Evolutionary conservation across 1,140 invertebrate genomes (phyloP).

Genomic region (Lepidurus packardi): DNA sequence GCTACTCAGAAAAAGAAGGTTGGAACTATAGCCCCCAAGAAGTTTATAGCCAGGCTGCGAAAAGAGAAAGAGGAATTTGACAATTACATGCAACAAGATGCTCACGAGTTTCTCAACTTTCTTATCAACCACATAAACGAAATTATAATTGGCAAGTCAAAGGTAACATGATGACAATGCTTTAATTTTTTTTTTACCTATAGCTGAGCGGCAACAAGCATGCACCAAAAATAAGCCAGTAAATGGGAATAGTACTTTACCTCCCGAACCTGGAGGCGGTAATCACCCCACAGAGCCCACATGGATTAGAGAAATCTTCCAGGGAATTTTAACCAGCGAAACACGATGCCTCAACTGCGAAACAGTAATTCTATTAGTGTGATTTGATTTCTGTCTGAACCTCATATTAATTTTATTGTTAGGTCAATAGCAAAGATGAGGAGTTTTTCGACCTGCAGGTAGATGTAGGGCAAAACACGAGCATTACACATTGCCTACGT

Average conservation of each 20-base stretch:
- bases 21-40: conserved; percentile 97
- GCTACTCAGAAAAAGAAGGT: conserved; percentile 99
- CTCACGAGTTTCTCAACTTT: conserved; percentile 99
- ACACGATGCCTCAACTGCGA: conserved; percentile 99
- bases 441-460: conserved; percentile 99
- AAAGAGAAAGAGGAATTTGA: conserved; percentile 99
- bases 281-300: conserved; percentile 63
- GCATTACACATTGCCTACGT: conserved; percentile 94
- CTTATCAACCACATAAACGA: conserved; percentile 94
- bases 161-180: conserved; percentile 1
- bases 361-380: conserved; percentile 61
- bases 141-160: conserved; percentile 73
- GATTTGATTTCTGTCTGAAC: conserved; percentile 23
- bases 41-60: conserved; percentile 94
- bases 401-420: conserved; percentile 28
- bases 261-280: not conserved
- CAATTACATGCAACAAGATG: conserved; percentile 99
- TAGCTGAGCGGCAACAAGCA: conserved; percentile 73
- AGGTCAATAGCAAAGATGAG: conserved; percentile 95
- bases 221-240: conserved; percentile 30
- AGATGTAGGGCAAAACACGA: conserved; percentile 98
- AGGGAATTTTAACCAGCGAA: conserved; percentile 98
- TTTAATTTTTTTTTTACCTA: conserved; percentile 39
- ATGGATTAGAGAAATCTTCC: conserved; percentile 99
- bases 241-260: not conserved